Conservation (phyloP, 2,113 vertebrate genomes). For the Corythaeola cristata region DNA sequence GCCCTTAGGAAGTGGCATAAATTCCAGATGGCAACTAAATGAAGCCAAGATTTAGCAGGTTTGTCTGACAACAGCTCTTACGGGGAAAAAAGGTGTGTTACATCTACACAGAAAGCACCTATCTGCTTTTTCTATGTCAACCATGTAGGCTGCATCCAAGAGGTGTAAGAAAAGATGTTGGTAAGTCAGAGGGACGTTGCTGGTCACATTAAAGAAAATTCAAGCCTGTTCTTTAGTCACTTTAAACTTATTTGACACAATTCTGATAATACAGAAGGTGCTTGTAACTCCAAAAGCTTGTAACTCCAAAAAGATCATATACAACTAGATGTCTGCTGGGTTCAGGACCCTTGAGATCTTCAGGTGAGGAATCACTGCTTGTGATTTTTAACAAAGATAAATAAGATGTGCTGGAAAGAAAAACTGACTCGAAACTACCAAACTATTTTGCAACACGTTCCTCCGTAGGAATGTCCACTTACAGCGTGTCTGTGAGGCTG, state of each 20-base stretch:
- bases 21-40: not conserved
- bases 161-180: not conserved
- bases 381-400: not conserved
- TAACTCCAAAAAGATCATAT: not conserved
- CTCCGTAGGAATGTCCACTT: not conserved
- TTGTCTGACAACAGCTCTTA: not conserved
- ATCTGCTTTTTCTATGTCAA: not conserved
- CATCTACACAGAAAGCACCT: not conserved
- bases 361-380: not conserved
- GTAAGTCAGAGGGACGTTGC: not conserved
- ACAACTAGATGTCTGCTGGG: not conserved
- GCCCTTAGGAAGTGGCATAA: not conserved
- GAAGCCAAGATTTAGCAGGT: not conserved
- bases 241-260: not conserved
- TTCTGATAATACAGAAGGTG: not conserved
- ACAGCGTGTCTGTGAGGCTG: constrained; percentile 17
- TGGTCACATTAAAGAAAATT: not conserved
- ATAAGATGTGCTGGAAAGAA: not conserved
- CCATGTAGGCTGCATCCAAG: not conserved
- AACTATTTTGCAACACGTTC: accelerated
- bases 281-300: not conserved
- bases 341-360: not conserved
- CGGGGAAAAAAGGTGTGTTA: not conserved
- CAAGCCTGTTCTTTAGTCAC: not conserved
- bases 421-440: not conserved